Percentiles rank a stretch among this genome's conserved stretches.
These are phyloP conservation scores for Babyrousa celebensis DNA, from an alignment of 2,797 vertebrate species.

Conservation along the genomic window DNA sequence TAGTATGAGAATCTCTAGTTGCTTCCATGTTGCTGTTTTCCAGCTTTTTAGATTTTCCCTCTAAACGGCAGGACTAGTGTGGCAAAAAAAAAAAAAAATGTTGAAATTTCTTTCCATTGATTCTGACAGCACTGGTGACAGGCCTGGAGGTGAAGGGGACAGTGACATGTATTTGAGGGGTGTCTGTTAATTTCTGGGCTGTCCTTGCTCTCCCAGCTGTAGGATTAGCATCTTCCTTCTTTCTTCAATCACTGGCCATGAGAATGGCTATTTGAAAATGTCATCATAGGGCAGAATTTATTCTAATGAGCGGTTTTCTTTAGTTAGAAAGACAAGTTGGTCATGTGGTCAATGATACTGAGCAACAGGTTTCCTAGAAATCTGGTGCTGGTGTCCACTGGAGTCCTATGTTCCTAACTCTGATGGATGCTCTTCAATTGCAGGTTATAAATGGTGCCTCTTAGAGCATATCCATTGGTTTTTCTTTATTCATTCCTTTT, in stretches of 20 bases:
- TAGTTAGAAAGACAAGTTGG: background rate
- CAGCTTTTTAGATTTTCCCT: background rate
- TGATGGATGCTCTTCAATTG: background rate
- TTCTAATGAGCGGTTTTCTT: conserved; percentile 39
- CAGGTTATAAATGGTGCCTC: background rate
- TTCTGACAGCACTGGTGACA: background rate
- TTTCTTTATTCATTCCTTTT: background rate
- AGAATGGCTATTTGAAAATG: conserved; percentile 7
- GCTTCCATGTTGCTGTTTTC: too few species aligned
- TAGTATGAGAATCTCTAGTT: too few species aligned
- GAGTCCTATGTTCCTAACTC: background rate
- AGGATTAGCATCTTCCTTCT: background rate
- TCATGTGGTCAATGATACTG: background rate
- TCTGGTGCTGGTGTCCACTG: background rate
- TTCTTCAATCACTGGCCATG: background rate
- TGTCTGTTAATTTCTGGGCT: background rate
- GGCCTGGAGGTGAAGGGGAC: background rate
- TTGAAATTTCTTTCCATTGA: background rate
- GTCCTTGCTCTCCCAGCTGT: background rate
- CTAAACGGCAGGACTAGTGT: background rate
- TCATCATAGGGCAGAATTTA: background rate
- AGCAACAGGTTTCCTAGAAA: background rate
- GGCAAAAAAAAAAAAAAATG: background rate
- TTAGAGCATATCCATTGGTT: background rate
- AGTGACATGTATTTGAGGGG: background rate